Evolutionary conservation across 2,888 invertebrate species (phyloP).

Genomic region (Dexiosoma caninum): DNA sequence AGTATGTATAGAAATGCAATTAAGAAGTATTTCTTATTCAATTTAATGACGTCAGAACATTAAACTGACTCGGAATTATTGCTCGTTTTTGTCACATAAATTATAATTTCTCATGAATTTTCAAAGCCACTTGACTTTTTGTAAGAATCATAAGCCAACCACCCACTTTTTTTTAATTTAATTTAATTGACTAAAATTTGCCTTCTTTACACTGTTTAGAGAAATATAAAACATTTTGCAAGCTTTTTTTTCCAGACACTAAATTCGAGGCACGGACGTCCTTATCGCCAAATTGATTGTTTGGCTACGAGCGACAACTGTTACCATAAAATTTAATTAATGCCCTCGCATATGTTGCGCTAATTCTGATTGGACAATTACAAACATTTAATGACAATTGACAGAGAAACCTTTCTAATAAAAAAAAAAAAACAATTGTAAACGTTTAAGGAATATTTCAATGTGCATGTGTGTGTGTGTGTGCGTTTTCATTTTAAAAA

Average conservation of each 20-base stretch:
- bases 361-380: conserved; percentile 55
- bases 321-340: conserved; percentile 66
- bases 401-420: conserved; percentile 36
- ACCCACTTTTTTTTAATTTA: too few relatives aligned
- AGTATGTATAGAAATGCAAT: too few relatives aligned
- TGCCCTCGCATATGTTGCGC: conserved; percentile 68
- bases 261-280: conserved; percentile 1
- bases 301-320: conserved; percentile 47
- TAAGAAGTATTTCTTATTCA: too few relatives aligned
- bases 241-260: background rate
- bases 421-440: too few relatives aligned
- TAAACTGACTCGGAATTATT: too few relatives aligned
- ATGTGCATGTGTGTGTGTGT: background rate
- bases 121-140: background rate
- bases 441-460: conserved; percentile 59
- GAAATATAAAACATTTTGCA: background rate
- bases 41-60: too few relatives aligned
- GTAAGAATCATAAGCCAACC: background rate
- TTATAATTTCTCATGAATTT: background rate
- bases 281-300: conserved; percentile 51
- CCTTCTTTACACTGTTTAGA: background rate
- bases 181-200: conserved; percentile 7
- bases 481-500: conserved; percentile 36
- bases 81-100: too few relatives aligned
- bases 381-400: conserved; percentile 42